Evolutionary conservation across 2,797 vertebrate species (phyloP), one percentile per base, ranked within the genome.

Genomic region (Microctenopoma stevenorrisi): DNA sequence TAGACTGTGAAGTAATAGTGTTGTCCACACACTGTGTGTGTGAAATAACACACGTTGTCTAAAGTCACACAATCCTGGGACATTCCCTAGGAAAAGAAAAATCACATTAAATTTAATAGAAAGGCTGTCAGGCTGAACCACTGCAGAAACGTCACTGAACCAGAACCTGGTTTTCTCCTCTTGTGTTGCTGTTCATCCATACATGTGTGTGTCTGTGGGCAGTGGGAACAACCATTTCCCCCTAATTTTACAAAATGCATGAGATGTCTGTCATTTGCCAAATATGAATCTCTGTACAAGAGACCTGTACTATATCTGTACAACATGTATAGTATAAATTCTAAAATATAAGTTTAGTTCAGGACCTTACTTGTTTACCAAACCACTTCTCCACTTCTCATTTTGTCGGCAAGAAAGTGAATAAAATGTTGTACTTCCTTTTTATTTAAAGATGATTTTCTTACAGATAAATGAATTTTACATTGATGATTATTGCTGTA

Each of bases 21-120:
- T 1, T 63, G 86, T 30, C 95, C 95, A 65, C 95, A 95, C 2
- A 26, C 15, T 0, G 90, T 86, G 30, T 89, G 43, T 14, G 93
- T 91, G 81, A 95, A 95, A 75, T 92, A 91, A 78, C 95, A 95
- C 8, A 80, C 83, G 46, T 75, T 91, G 2, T 93, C 92, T 16
- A 54, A 25, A 14, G 94, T 95, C 52, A 92, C 7, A 67, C 95
- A 95, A 33, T 89, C 68, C 48, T 75, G 79, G 4, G 77, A 68
- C 1, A 14, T 22, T 37, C 92, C 93, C 82, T 93, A 76, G 0
- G 16, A 4, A 53, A 37, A 78, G 28, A 86, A 12, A 59, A 53
- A 76, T 18, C 12, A 54, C 15, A 78, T 9, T 7, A 40, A 6
- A 47, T 37, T 16, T 50, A 42, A 10, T 13, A 42, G 4, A 13